Evolutionary conservation across 1,140 invertebrate genomes (phyloP).

Genomic region (Leptestheria dahalacensis): DNA sequence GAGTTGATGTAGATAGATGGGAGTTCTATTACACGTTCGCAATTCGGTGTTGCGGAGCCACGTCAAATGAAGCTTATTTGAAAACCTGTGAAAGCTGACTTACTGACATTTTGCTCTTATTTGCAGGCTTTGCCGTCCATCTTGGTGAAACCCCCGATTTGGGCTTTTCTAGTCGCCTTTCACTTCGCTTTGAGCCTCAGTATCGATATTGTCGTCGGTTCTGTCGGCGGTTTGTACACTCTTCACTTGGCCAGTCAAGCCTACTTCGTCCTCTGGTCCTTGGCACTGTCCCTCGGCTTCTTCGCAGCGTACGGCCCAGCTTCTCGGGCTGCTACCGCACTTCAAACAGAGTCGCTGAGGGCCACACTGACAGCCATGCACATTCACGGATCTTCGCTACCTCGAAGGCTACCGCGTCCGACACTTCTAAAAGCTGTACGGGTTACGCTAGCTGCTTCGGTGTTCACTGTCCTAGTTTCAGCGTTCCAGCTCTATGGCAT

Average conservation of each 20-base stretch:
- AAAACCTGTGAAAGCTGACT: too few species aligned
- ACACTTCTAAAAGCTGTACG: constrained; percentile 58
- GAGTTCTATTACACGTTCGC: too few species aligned
- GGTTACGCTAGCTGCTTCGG: constrained; percentile 63
- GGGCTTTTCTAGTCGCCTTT: constrained; percentile 56
- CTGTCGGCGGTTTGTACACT: constrained; percentile 34
- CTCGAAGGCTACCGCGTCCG: constrained; percentile 23
- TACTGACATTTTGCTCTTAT: not conserved
- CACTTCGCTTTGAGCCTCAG: constrained; percentile 60
- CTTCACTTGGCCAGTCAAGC: constrained; percentile 27
- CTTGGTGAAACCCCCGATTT: constrained; percentile 46
- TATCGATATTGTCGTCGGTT: constrained; percentile 51
- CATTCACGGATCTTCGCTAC: constrained; percentile 21
- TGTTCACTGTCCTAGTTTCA: constrained; percentile 63
- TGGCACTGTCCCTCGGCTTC: constrained; percentile 63
- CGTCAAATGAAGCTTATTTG: too few species aligned
- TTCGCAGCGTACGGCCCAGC: constrained; percentile 55
- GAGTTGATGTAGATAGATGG: too few species aligned
- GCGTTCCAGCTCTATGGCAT: constrained; percentile 66
- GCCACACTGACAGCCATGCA: constrained; percentile 27
- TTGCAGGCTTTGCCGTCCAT: constrained; percentile 25
- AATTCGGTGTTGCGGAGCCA: too few species aligned
- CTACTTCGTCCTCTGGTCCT: constrained; percentile 53
- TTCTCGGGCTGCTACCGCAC: constrained; percentile 29
- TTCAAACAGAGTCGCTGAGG: constrained; percentile 27